Percentiles rank a stretch among this genome's conserved stretches.
Evolutionary conservation across 2,888 invertebrate species (phyloP).

Genomic region (Pyrocoelia pectoralis): DNA sequence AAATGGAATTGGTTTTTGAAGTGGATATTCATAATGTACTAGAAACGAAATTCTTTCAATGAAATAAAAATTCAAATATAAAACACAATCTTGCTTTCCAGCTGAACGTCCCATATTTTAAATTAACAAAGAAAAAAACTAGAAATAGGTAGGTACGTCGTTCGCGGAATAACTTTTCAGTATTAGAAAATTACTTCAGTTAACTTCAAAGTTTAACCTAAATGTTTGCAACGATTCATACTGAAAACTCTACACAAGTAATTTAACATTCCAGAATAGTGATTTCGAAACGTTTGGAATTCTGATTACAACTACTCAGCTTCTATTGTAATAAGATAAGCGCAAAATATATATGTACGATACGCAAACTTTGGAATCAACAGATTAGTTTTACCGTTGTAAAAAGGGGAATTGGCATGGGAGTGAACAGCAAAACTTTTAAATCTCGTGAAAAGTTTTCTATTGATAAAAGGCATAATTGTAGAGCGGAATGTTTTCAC

Average conservation of each 20-base stretch:
- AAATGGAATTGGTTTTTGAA: conserved; percentile 37
- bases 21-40: conserved; percentile 35
- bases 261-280: background rate
- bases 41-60: conserved; percentile 30
- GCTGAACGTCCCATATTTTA: conserved; percentile 22
- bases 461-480: no score
- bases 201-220: background rate
- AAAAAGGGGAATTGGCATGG: background rate
- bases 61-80: conserved; percentile 18
- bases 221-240: background rate
- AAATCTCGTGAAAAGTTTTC: background rate
- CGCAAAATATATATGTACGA: conserved; percentile 2
- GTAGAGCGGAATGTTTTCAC: no score
- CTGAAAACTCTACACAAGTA: background rate
- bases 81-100: background rate
- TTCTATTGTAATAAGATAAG: conserved; percentile 7
- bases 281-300: background rate
- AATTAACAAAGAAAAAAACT: background rate
- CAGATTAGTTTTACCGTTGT: conserved; percentile 1
- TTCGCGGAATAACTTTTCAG: background rate
- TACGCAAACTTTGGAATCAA: background rate
- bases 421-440: background rate
- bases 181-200: background rate
- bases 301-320: conserved; percentile 8
- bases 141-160: no score